Conservation (phyloP, 2,888 invertebrate genomes). For the Ormyrus rosae region DNA sequence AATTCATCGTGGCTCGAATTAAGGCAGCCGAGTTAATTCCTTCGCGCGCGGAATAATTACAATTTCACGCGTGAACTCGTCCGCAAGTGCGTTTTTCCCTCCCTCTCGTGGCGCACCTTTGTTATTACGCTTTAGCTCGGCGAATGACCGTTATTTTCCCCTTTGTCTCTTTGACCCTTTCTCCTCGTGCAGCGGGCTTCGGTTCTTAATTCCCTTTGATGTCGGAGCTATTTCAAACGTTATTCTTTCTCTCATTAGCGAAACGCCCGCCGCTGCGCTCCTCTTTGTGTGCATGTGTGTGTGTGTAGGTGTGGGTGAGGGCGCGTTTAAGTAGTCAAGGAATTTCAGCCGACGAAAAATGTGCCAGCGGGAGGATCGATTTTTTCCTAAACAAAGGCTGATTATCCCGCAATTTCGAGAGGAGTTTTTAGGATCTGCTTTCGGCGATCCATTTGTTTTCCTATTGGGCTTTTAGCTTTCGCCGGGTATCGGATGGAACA, state of each 20-base stretch:
- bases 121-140: background rate
- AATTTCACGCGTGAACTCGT: slow-evolving; percentile 6
- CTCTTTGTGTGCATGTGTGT: too few relatives aligned
- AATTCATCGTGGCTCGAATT: background rate
- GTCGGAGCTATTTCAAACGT: slow-evolving; percentile 24
- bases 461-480: too few relatives aligned
- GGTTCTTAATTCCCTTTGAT: slow-evolving; percentile 40
- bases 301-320: too few relatives aligned
- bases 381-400: too few relatives aligned
- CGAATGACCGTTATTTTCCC: slow-evolving; percentile 7
- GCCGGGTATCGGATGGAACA: too few relatives aligned
- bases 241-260: slow-evolving; percentile 35
- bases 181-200: background rate
- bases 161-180: slow-evolving; percentile 25
- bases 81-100: background rate
- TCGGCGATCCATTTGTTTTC: too few relatives aligned
- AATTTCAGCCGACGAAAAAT: too few relatives aligned
- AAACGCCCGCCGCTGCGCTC: background rate
- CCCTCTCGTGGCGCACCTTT: background rate
- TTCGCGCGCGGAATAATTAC: slow-evolving; percentile 12
- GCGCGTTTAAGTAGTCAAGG: too few relatives aligned
- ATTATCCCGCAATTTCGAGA: too few relatives aligned
- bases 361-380: too few relatives aligned
- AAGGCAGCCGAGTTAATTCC: slow-evolving; percentile 1
- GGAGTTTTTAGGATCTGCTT: too few relatives aligned